A percentile compares a stretch with the other conserved stretches of the same genome.
Conservation (phyloP, 2,113 vertebrate genomes). For the Entosphenus tridentatus region DNA sequence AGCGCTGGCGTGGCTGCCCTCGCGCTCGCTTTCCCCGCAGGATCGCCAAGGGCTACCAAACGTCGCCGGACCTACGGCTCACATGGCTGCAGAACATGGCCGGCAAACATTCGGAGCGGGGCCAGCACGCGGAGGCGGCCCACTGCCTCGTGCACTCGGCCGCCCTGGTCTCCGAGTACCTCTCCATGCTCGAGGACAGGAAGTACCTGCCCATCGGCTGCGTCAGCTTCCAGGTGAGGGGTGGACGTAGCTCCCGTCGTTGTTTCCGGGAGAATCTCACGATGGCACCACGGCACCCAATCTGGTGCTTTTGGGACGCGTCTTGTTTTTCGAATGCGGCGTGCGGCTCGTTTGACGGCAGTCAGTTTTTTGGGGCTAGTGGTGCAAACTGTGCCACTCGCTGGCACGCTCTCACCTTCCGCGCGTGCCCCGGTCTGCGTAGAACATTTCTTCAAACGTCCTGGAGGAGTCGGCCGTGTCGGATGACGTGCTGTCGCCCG, state of each 20-base stretch:
- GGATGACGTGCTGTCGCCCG: slow-evolving; percentile 57
- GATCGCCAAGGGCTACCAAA: slow-evolving; percentile 79
- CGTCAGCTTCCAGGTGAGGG: slow-evolving; percentile 53
- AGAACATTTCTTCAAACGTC: slow-evolving; percentile 63
- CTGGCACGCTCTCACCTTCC: too few relatives aligned
- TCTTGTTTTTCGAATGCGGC: too few relatives aligned
- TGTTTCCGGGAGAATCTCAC: too few relatives aligned
- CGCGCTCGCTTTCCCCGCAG: slow-evolving; percentile 16
- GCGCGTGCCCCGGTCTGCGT: not conserved
- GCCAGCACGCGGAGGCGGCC: slow-evolving; percentile 58
- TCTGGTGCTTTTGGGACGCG: too few relatives aligned
- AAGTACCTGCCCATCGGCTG: slow-evolving; percentile 63
- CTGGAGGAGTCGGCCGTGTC: slow-evolving; percentile 68
- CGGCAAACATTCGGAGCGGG: slow-evolving; percentile 44
- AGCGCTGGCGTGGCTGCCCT: not conserved
- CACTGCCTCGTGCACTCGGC: slow-evolving; percentile 67
- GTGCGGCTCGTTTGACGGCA: too few relatives aligned
- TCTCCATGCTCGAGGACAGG: slow-evolving; percentile 66
- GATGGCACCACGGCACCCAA: too few relatives aligned
- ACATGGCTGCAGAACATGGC: slow-evolving; percentile 87
- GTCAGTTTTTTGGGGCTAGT: too few relatives aligned
- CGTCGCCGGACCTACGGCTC: slow-evolving; percentile 55
- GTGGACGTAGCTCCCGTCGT: too few relatives aligned
- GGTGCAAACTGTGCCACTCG: too few relatives aligned
- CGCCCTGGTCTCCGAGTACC: slow-evolving; percentile 60